Conservation (phyloP, 1,140 invertebrate genomes). For the Bombus soroeensis region DNA sequence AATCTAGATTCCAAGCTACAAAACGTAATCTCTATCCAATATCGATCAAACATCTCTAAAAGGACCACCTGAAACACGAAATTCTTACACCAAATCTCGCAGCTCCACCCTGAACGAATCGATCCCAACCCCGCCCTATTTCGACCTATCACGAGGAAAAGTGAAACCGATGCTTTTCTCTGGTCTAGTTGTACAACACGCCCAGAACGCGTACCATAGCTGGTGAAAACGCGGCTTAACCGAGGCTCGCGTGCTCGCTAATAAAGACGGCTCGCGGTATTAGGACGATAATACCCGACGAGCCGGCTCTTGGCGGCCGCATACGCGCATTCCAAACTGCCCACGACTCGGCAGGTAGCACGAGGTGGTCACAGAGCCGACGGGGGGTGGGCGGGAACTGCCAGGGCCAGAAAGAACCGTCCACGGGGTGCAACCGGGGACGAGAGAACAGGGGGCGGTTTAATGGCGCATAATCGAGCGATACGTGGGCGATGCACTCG, state of each 20-base stretch:
- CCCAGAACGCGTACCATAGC: neutral
- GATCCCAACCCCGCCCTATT: neutral
- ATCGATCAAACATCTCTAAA: neutral
- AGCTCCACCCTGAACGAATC: neutral
- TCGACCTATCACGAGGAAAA: neutral
- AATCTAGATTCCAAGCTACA: neutral
- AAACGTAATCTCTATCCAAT: neutral
- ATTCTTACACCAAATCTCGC: neutral
- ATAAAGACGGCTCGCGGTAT: slow-evolving; percentile 65
- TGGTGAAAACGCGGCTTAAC: slow-evolving; percentile 10
- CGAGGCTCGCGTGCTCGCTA: slow-evolving; percentile 12
- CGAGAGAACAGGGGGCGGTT: neutral
- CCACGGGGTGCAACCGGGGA: neutral
- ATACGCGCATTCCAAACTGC: slow-evolving; percentile 68
- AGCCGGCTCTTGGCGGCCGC: neutral
- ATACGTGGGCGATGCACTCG: slow-evolving; percentile 46
- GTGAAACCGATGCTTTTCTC: neutral
- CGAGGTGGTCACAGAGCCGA: slow-evolving; percentile 39
- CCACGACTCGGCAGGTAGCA: slow-evolving; percentile 73
- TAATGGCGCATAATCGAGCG: slow-evolving; percentile 53
- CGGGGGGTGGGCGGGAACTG: neutral
- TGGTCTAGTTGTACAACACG: neutral
- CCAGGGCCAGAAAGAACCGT: slow-evolving; percentile 16
- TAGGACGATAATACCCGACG: slow-evolving; percentile 64
- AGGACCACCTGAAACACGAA: neutral